Base-by-base conservation (phyloP, 2,113 vertebrate species). In the Vulpes ferrilata region DNA sequence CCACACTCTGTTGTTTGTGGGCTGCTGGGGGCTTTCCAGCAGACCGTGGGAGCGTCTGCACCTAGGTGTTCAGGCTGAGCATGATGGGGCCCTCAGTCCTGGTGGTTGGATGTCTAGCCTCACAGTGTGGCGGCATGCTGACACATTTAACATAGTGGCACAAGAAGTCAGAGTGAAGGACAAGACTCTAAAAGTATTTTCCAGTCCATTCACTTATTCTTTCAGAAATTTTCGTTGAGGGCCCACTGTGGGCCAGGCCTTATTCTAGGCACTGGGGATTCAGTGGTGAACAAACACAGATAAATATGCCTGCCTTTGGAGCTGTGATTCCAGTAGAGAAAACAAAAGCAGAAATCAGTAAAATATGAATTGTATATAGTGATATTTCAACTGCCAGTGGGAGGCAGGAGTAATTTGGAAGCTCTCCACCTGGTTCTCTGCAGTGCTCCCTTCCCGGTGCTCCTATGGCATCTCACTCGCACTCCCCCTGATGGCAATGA, bases 381-480 rank as follows among this genome's bases (percentile, higher is more conserved):
- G 86, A 38, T 12, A 51, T 30, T 88, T 51, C 55, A 51, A 43
- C 51, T 32, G 64, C 59, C 48, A 32, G 1, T 11, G 10, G 4
- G 23, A 71, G 25, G 53, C 35, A 4, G 2, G 73, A 35, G 51
- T 25, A 3, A 69, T 23, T 3, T 7, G 3, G 69, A 93, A 43
- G 59, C 17, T 43, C n/a, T 43, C n/a, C 38, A 51, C 25, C 35
- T n/a, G 3, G 4, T 73, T 81, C 60, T 62, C 12, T 19, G 4
- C 12, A 11, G 17, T n/a, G 43, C 35, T 78, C 51, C 15, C 9
- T 32, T 27, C 22, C 2, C 0, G 3, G 4, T 16, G 13, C 8
- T 25, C 15, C 51, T 9, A 0, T 13, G 0, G 22, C n/a, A 4
- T 3, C 67, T 35, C 5, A 16, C n/a, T 12, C 0, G 7, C 43